These are phyloP conservation scores for Alethe castanea DNA, from an alignment of 2,113 vertebrate species.

Conservation along the genomic window DNA sequence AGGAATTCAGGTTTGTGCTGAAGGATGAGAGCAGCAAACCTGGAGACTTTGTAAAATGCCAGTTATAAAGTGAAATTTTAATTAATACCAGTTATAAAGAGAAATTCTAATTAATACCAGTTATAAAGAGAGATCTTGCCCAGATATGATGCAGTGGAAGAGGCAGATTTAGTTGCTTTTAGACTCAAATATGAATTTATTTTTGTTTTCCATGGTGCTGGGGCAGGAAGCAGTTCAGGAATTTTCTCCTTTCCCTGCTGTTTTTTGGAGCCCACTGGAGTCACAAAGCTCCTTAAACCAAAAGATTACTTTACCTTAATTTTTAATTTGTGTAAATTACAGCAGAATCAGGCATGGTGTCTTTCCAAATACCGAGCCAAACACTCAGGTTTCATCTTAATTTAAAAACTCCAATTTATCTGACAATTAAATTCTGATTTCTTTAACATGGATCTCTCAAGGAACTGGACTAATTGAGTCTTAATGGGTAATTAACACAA, in stretches of 20 bases:
- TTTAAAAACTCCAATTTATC: neutral
- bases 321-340: neutral
- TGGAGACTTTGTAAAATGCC: neutral
- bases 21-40: neutral
- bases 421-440: neutral
- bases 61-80: neutral
- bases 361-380: neutral
- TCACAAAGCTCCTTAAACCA: neutral
- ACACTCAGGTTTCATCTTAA: accelerated
- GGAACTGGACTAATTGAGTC: neutral
- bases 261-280: accelerated
- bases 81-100: neutral
- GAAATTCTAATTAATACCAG: neutral
- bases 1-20: neutral
- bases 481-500: neutral
- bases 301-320: neutral
- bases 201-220: neutral
- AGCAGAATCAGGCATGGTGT: accelerated
- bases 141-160: neutral
- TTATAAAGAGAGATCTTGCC: neutral
- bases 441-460: accelerated
- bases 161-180: neutral
- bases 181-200: neutral
- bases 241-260: neutral
- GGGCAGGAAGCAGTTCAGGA: neutral